Evolutionary conservation across 2,113 vertebrate genomes (phyloP), one percentile per base, ranked within the genome.

Genomic region (Aptenodytes patagonicus): DNA sequence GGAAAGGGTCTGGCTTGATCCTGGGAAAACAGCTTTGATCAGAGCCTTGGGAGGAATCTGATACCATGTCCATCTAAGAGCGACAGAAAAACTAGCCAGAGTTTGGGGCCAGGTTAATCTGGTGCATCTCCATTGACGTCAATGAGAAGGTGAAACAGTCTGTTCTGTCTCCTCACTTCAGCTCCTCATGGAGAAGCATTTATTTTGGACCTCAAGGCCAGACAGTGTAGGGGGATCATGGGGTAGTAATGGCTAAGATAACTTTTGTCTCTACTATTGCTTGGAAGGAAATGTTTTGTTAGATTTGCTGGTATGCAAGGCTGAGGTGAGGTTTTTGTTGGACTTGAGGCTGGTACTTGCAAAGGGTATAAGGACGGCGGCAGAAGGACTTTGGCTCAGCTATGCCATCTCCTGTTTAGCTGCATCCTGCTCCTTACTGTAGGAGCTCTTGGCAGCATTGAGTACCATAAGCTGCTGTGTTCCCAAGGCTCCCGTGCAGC

Each of bases 11-110:
- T 83, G 77, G 12, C 78, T 85, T 76, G 77, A 89, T 95, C 73
- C 80, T 76, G 91, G 81, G 83, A 84, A 95, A 95, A 83, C 40
- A 76, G 52, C 94, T 96, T 95, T 93, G 87, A 94, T 95, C 73
- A 87, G 73, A 93, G 91, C 65, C 73, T 80, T 85, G 70, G 77
- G 70, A 93, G 73, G 83, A 97, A 93, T 87, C 93, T 73, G 85
- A 91, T 90, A 90, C 55, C 2, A 1, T 24, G 73, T 89, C 66
- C 10, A 5, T 73, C 70, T 95, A 69, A 85, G 62, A 91, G 81
- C 0, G 0, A 77, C 83, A 82, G 83, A 79, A 91, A 77, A 94
- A 42, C 77, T 77, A 80, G 77, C 83, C 64, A 49, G 71, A 71
- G 40, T 78, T 51, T 89, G 65, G 46, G 86, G 70, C 87, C 89